Evolutionary conservation across 2,113 vertebrate genomes (phyloP).

Genomic region (Oxyura jamaicensis): DNA sequence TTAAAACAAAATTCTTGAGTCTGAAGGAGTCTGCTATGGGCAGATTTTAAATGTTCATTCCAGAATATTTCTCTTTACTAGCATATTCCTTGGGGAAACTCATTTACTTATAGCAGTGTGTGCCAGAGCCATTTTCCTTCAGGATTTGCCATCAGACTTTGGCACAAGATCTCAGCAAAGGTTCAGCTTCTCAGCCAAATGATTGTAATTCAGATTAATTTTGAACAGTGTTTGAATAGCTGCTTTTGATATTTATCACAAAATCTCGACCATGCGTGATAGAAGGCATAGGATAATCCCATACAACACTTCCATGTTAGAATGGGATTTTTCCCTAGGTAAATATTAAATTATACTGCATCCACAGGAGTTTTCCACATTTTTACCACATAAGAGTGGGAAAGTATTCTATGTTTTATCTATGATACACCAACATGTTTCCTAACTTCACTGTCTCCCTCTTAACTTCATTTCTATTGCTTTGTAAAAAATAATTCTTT

Average conservation of each 20-base stretch:
- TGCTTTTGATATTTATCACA: background rate
- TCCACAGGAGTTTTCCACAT: background rate
- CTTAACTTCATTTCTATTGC: background rate
- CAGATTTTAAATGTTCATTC: background rate
- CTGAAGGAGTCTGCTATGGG: background rate
- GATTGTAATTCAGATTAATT: background rate
- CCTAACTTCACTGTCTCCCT: background rate
- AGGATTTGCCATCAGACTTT: background rate
- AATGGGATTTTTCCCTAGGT: background rate
- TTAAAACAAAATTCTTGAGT: constrained; percentile 26
- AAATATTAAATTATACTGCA: background rate
- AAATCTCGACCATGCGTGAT: background rate
- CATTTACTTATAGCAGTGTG: background rate
- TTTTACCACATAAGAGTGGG: background rate
- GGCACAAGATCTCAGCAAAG: background rate
- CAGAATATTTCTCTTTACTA: background rate
- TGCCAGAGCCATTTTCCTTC: background rate
- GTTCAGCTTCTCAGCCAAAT: background rate
- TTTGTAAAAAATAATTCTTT: background rate
- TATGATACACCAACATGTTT: background rate
- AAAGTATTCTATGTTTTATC: background rate
- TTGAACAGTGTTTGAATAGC: background rate
- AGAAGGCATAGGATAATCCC: background rate
- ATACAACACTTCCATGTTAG: background rate
- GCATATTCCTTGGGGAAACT: background rate